Evolutionary conservation across 2,888 invertebrate species (phyloP).

Genomic region (Caenorhabditis virilis): DNA sequence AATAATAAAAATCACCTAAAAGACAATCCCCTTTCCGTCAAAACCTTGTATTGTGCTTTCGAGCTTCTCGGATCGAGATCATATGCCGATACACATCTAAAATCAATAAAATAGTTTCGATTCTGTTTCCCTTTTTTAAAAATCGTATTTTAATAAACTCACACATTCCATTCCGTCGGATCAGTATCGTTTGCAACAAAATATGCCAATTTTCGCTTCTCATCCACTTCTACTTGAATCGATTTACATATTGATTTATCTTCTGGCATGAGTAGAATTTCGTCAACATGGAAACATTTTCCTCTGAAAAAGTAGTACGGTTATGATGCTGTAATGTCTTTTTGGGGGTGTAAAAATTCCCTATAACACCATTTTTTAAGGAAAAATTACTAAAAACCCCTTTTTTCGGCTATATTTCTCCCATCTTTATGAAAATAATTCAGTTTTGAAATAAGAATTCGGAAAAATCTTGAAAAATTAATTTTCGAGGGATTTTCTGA

Average conservation of each 20-base stretch:
- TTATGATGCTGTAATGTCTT: not conserved
- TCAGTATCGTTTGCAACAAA: conserved; percentile 55
- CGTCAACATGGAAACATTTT: conserved; percentile 11
- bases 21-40: conserved; percentile 27
- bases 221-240: conserved; percentile 50
- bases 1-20: conserved; percentile 31
- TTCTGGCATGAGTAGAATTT: conserved; percentile 9
- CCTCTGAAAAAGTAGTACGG: conserved; percentile 6
- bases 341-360: not conserved
- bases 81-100: conserved; percentile 47
- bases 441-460: too few species aligned
- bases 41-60: not conserved
- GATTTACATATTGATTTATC: conserved; percentile 55
- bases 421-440: too few species aligned
- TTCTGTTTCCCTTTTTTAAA: not conserved
- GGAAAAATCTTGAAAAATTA: too few species aligned
- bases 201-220: conserved; percentile 51
- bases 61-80: too few species aligned
- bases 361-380: too few species aligned
- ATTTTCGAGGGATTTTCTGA: too few species aligned
- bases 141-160: conserved; percentile 6
- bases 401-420: too few species aligned
- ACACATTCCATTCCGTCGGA: conserved; percentile 56
- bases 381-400: too few species aligned
- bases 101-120: conserved; percentile 3